Evolutionary conservation across 2,888 invertebrate genomes (phyloP).

Genomic region (Hymenopus coronatus): DNA sequence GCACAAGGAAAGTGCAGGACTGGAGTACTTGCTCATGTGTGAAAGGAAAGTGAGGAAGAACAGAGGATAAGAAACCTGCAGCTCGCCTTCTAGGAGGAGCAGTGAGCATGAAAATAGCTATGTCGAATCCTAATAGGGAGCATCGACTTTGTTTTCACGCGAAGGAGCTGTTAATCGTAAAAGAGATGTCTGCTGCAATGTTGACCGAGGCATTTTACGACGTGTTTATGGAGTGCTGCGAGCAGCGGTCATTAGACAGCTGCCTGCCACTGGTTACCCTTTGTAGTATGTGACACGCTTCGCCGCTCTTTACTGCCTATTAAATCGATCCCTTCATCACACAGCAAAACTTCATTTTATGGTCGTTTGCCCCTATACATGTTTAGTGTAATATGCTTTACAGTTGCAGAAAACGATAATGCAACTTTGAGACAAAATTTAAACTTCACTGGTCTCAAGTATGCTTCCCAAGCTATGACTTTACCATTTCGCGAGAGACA

Average conservation of each 20-base stretch:
- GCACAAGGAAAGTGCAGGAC: too few relatives aligned
- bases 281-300: constrained; percentile 21
- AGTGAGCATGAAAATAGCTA: too few relatives aligned
- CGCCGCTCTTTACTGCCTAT: background rate
- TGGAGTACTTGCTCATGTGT: too few relatives aligned
- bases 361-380: background rate
- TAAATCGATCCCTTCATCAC: constrained; percentile 2
- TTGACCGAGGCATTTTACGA: background rate
- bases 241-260: background rate
- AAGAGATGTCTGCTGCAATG: background rate
- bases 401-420: background rate
- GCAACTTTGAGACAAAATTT: too few relatives aligned
- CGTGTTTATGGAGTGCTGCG: constrained; percentile 18
- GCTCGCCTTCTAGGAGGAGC: too few relatives aligned
- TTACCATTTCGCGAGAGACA: too few relatives aligned
- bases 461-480: too few relatives aligned
- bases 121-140: too few relatives aligned
- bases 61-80: too few relatives aligned
- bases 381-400: background rate
- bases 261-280: background rate
- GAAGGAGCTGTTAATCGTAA: background rate
- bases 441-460: too few relatives aligned
- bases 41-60: too few relatives aligned
- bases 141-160: too few relatives aligned
- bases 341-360: background rate